Evolutionary conservation across 2,888 invertebrate genomes (phyloP), one percentile per base, ranked within the genome.

Genomic region (Callimorpha dominula): DNA sequence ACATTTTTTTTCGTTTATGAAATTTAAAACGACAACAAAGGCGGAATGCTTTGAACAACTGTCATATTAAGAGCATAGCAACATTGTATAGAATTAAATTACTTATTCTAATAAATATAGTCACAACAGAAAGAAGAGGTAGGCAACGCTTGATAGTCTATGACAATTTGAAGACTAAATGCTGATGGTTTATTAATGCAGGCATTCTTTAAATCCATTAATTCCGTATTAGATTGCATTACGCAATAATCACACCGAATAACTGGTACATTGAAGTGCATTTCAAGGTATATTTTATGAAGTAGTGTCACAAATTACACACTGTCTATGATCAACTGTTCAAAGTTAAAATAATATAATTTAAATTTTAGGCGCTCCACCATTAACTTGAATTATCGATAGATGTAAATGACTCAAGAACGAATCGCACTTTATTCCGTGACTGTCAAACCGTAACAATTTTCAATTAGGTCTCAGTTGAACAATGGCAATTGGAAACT

Each of bases 401-500:
- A 66, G 40, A 49, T 40, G 40, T 42, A 43, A 64, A 64, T 42
- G 6, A 20, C 6, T 1, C 12, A 42, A 12, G 15, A 50, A 40
- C n/a, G 42, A 69, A 8, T 60, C 31, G 5, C 8, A 69, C 69
- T 63, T 40, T 50, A 69, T 50, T 63, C 40, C 49, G 46, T 42
- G 69, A 88, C 89, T 89, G 87, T 83, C 85, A 86, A 90, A 88
- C 89, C 89, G 87, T 87, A 88, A 88, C 89, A 87, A 87, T 90
- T 92, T 92, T 90, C 91, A 91, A 92, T 92, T 92, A 88, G 90
- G 86, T 88, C 87, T 87, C 86, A 87, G 85, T 86, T 80, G 88
- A 92, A 94, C 94, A 94, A 94, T 92, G 88, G 94, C 90, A 90
- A 92, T 94, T 93, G 91, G 89, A 91, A 93, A 91, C 86, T 91